Conservation (phyloP, 1,140 invertebrate genomes). For the Zaprionus nigranus region DNA sequence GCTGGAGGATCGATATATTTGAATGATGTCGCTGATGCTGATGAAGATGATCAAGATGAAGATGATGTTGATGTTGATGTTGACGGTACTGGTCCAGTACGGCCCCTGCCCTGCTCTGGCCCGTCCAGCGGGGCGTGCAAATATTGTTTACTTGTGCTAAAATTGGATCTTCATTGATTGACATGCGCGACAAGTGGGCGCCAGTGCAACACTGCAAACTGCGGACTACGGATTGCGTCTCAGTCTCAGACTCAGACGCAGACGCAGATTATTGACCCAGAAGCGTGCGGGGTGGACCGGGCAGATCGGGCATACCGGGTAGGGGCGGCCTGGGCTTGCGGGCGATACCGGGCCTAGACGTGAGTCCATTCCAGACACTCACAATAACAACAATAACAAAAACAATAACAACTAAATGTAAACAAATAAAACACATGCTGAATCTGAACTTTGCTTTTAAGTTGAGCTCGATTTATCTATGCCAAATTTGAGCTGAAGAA, state of each 20-base stretch:
- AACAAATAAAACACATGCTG: conserved; percentile 34
- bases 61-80: conserved; percentile 27
- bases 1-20: conserved; percentile 19
- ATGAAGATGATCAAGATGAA: conserved; percentile 16
- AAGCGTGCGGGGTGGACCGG: conserved; percentile 55
- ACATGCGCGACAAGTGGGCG: conserved; percentile 67
- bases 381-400: conserved; percentile 30
- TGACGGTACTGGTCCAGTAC: conserved; percentile 12
- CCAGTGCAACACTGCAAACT: conserved; percentile 47
- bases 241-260: conserved; percentile 23
- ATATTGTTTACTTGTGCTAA: conserved; percentile 82
- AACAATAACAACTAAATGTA: conserved; percentile 38
- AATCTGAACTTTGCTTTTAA: conserved; percentile 45
- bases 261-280: conserved; percentile 82
- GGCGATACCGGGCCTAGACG: conserved; percentile 69
- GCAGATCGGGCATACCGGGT: conserved; percentile 33
- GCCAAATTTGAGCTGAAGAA: background rate
- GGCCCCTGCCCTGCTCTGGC: conserved; percentile 19
- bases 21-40: conserved; percentile 18
- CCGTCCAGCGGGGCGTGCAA: conserved; percentile 46
- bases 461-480: conserved; percentile 4
- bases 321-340: conserved; percentile 43
- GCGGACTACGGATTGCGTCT: conserved; percentile 1
- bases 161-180: conserved; percentile 82
- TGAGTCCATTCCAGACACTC: conserved; percentile 52